These are phyloP conservation scores for Apotomis betuletana DNA, from an alignment of 2,888 invertebrate genomes.

Conservation along the genomic window DNA sequence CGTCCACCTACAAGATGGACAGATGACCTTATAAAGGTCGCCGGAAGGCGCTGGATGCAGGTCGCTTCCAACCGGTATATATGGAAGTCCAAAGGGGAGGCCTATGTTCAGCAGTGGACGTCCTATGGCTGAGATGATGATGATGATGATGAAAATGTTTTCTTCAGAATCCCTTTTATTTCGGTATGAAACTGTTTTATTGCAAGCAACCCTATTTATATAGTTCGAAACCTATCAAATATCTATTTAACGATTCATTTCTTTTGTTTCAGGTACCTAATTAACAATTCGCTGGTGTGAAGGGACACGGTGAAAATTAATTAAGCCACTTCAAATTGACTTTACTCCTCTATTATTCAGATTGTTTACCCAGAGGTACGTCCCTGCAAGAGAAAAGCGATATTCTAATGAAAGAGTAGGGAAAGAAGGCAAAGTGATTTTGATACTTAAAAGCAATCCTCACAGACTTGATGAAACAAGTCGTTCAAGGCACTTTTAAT, in stretches of 20 bases:
- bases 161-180: too few species aligned
- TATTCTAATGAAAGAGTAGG: not conserved
- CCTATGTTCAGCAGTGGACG: too few species aligned
- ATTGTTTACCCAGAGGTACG: slow-evolving; percentile 16
- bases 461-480: not conserved
- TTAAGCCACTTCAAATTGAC: slow-evolving; percentile 27
- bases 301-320: slow-evolving; percentile 21
- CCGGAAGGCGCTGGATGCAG: too few species aligned
- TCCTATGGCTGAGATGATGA: too few species aligned
- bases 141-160: too few species aligned
- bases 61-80: too few species aligned
- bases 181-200: too few species aligned
- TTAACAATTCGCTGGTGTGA: slow-evolving; percentile 14
- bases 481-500: not conserved
- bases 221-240: not conserved
- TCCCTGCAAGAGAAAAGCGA: slow-evolving; percentile 14
- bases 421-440: not conserved
- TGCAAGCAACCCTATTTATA: not conserved
- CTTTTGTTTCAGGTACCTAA: slow-evolving; percentile 40
- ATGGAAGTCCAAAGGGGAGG: too few species aligned
- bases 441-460: slow-evolving; percentile 3
- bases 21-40: too few species aligned
- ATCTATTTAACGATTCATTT: slow-evolving; percentile 14
- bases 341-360: slow-evolving; percentile 23
- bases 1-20: too few species aligned